A percentile compares a stretch with the other conserved stretches of the same genome.
Evolutionary conservation across 2,113 vertebrate species (phyloP).

Genomic region (Hylia prasina): DNA sequence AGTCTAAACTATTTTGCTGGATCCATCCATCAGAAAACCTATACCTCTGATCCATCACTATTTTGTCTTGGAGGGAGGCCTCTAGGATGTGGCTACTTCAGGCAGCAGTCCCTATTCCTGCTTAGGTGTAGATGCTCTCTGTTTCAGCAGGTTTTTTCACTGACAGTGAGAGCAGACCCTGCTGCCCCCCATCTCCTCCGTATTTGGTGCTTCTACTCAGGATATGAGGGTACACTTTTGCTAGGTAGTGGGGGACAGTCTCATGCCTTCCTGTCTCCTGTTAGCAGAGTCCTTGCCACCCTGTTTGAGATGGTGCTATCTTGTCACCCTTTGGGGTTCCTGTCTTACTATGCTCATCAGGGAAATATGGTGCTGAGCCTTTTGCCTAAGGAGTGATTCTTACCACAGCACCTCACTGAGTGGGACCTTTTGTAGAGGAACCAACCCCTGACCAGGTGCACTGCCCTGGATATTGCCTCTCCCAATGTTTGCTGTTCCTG

Average conservation of each 20-base stretch:
- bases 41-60: background rate
- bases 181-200: background rate
- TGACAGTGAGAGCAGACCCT: background rate
- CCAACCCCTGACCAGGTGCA: too few relatives aligned
- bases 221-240: background rate
- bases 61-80: background rate
- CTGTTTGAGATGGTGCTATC: accelerated
- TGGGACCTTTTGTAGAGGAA: background rate
- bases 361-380: background rate
- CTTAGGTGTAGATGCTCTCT: background rate
- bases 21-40: accelerated
- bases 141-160: background rate
- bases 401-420: background rate
- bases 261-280: background rate
- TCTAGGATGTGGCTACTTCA: background rate
- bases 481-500: background rate
- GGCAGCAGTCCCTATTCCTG: background rate
- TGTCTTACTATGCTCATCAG: background rate
- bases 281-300: background rate
- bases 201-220: background rate
- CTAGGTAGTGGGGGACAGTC: background rate
- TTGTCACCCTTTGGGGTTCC: background rate
- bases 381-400: background rate
- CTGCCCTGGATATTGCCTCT: background rate
- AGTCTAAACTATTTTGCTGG: background rate